Conservation (phyloP, 1,140 invertebrate species). For the Drosophila baimaii region DNA sequence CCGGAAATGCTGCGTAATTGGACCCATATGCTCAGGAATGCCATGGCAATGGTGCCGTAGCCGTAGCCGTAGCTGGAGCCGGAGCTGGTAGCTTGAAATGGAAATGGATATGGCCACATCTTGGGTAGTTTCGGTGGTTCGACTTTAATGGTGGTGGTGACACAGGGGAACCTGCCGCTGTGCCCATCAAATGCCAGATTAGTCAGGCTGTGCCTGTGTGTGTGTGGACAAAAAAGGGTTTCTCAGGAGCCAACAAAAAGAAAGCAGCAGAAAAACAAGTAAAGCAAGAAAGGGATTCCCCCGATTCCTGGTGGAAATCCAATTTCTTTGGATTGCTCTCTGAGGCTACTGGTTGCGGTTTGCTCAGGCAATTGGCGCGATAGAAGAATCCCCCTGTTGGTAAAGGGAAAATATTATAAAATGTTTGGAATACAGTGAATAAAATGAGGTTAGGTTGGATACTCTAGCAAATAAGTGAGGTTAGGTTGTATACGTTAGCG, state of each 20-base stretch:
- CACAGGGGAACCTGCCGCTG: constrained; percentile 22
- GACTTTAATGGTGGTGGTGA: constrained; percentile 31
- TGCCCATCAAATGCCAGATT: constrained; percentile 48
- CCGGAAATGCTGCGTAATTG: constrained; percentile 81
- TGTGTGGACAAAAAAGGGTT: constrained; percentile 23
- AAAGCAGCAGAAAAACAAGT: neutral
- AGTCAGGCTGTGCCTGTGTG: constrained; percentile 5
- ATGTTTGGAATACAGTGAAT: neutral
- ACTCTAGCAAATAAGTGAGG: neutral
- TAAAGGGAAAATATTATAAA: neutral
- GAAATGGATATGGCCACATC: constrained; percentile 39
- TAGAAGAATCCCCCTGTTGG: neutral
- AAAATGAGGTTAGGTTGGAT: neutral
- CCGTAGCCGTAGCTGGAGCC: neutral
- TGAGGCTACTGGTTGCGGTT: constrained; percentile 8
- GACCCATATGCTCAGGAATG: constrained; percentile 72
- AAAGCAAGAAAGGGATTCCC: neutral
- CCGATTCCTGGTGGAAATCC: constrained; percentile 12
- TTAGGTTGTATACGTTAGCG: neutral
- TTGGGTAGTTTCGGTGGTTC: constrained; percentile 39
- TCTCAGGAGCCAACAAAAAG: constrained; percentile 3
- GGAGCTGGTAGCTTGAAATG: constrained; percentile 8
- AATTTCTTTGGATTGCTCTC: constrained; percentile 30
- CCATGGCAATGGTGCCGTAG: neutral
- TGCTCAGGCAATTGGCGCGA: neutral